Evolutionary conservation across 2,888 invertebrate genomes (phyloP).

Genomic region (Colostygia pectinataria): DNA sequence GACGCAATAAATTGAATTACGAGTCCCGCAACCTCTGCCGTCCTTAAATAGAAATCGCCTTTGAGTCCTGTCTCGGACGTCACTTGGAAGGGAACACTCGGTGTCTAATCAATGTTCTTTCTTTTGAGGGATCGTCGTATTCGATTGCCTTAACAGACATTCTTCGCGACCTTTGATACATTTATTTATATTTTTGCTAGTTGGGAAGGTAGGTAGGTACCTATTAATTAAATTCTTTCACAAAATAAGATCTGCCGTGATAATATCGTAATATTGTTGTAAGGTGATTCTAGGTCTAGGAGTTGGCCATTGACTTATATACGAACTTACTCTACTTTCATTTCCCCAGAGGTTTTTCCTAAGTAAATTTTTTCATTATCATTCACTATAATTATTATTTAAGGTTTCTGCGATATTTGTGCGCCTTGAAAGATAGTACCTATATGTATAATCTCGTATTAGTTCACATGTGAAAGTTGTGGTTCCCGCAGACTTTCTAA

Average conservation of each 20-base stretch:
- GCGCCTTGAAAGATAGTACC: no score
- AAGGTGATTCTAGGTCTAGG: no score
- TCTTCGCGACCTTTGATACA: slow-evolving; percentile 6
- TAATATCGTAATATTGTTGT: no score
- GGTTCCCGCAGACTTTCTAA: slow-evolving; percentile 38
- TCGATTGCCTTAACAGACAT: slow-evolving; percentile 29
- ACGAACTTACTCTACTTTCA: no score
- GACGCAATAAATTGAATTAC: slow-evolving; percentile 75
- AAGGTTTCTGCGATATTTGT: background rate
- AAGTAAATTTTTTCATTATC: background rate
- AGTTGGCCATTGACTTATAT: no score
- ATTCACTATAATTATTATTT: background rate
- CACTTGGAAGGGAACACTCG: slow-evolving; percentile 18
- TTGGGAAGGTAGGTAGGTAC: no score
- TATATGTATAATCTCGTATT: background rate
- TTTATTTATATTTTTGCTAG: no score
- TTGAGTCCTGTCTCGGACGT: slow-evolving; percentile 41
- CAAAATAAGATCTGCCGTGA: no score
- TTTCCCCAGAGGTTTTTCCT: no score
- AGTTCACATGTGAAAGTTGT: slow-evolving; percentile 18
- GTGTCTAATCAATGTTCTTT: slow-evolving; percentile 53
- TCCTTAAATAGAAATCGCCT: slow-evolving; percentile 61
- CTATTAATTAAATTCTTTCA: slow-evolving; percentile 13
- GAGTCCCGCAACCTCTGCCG: slow-evolving; percentile 58
- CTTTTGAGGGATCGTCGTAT: slow-evolving; percentile 35